A percentile compares a stretch with the other conserved stretches of the same genome.
Evolutionary conservation across 2,113 vertebrate genomes (phyloP).

Genomic region (Dasyornis broadbenti): DNA sequence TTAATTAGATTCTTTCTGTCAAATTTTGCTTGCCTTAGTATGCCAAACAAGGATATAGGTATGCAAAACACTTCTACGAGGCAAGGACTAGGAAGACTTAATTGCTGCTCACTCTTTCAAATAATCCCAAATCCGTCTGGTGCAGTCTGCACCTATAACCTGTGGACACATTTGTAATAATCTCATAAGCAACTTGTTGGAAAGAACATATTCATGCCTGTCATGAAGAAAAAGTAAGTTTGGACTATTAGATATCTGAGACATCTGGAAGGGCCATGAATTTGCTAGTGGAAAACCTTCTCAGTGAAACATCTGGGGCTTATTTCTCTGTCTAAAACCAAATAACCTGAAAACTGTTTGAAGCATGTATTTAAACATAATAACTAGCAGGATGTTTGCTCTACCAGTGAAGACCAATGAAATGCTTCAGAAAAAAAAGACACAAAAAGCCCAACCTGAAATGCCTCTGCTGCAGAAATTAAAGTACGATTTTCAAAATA

Average conservation of each 20-base stretch:
- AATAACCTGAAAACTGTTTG: neutral
- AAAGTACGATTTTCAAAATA: neutral
- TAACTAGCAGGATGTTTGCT: neutral
- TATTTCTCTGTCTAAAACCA: neutral
- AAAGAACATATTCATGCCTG: neutral
- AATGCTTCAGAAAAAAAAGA: neutral
- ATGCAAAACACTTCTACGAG: neutral
- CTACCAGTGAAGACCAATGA: neutral
- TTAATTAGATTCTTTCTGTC: neutral
- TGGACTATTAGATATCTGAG: neutral
- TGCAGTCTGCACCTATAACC: neutral
- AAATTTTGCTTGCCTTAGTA: neutral
- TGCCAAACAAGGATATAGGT: neutral
- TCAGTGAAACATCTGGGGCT: constrained; percentile 49
- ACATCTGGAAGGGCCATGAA: neutral
- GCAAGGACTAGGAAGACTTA: neutral
- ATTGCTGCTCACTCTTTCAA: neutral
- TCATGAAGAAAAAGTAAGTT: neutral
- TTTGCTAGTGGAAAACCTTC: constrained; percentile 8
- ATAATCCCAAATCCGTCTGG: neutral
- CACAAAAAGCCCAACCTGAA: neutral
- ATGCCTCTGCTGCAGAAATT: neutral
- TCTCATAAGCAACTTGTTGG: neutral
- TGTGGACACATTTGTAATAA: neutral
- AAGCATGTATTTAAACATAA: neutral